Conservation (phyloP, 2,888 invertebrate genomes). For the Tipula vernalis region DNA sequence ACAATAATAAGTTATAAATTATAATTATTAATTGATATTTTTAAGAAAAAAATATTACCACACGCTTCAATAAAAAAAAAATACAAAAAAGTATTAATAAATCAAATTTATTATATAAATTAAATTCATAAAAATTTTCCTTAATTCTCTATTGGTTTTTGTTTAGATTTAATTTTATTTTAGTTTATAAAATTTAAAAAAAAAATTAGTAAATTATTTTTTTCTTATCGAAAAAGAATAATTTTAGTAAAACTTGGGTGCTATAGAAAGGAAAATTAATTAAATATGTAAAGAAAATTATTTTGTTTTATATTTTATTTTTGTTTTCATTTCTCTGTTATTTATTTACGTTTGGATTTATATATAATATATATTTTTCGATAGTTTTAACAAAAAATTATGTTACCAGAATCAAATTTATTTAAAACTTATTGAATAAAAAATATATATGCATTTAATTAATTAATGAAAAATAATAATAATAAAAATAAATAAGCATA, state of each 20-base stretch:
- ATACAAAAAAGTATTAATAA: neutral
- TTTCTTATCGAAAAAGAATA: neutral
- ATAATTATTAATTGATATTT: neutral
- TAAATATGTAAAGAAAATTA: neutral
- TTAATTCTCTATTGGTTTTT: neutral
- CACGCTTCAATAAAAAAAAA: neutral
- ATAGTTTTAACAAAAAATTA: neutral
- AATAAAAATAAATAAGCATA: neutral
- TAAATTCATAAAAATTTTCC: neutral
- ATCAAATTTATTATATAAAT: neutral
- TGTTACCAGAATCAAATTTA: neutral
- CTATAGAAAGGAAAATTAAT: constrained; percentile 9
- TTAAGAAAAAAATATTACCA: neutral
- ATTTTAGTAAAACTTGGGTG: constrained; percentile 8
- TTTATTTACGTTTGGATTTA: neutral
- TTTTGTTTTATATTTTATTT: neutral
- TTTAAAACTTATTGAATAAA: neutral
- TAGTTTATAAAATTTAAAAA: neutral
- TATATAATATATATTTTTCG: neutral
- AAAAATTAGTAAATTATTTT: neutral
- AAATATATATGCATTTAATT: neutral
- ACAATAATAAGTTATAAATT: neutral
- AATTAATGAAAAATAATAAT: neutral
- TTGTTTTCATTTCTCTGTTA: neutral
- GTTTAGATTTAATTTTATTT: neutral